Percentiles rank a stretch among this genome's conserved stretches.
phyloP scores from a whole-genome alignment of 2,797 vertebrate genomes.

The Onychomys arenicola region DNA sequence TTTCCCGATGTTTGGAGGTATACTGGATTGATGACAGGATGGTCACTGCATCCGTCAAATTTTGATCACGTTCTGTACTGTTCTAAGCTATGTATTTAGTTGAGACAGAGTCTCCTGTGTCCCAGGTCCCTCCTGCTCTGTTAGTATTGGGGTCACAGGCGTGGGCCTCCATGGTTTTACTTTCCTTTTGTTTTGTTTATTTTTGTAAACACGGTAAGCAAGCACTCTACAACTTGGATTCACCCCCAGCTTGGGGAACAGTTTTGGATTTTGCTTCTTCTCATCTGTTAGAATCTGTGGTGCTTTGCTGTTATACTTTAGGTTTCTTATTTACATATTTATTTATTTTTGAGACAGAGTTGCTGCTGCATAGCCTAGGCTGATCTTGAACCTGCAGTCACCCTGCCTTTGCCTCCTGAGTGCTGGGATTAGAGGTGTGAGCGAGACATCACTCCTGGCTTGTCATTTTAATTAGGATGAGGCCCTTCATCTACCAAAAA shows the following conservation, averaged over 20 bases:
- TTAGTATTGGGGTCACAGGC: background rate
- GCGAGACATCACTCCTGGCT: background rate
- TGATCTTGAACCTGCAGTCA: background rate
- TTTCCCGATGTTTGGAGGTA: background rate
- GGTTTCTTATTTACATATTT: background rate
- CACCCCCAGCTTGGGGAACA: background rate
- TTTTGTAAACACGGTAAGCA: background rate
- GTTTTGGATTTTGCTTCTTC: slow-evolving; percentile 28
- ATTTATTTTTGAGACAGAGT: background rate
- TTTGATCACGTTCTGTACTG: background rate
- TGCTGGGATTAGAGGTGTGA: background rate
- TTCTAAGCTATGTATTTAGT: background rate
- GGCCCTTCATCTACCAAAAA: background rate
- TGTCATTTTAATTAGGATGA: slow-evolving; percentile 3
- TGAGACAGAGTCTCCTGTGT: background rate
- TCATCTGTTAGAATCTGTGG: background rate
- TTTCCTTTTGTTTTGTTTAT: background rate
- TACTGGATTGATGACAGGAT: background rate
- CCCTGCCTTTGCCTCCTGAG: background rate
- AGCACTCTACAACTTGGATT: background rate
- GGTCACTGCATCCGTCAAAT: background rate
- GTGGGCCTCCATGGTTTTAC: background rate
- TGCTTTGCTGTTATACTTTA: background rate
- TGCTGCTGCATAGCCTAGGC: background rate
- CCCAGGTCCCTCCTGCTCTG: background rate